Evolutionary conservation across 64 coral and sea anemone species (phyloP), one percentile per base, ranked within the genome.

Genomic region (Montipora foliosa): DNA sequence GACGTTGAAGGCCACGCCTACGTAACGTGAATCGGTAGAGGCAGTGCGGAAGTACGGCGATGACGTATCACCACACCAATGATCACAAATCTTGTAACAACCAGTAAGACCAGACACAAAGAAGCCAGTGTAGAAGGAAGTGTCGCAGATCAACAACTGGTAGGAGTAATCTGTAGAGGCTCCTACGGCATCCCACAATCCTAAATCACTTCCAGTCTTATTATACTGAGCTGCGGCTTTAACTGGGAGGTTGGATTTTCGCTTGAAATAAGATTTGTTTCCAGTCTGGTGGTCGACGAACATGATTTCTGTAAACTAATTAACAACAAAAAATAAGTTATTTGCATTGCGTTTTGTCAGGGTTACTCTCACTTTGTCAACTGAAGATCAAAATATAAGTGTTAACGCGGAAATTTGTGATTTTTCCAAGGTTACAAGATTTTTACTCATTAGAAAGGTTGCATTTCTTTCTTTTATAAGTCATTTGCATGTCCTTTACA

Each of bases 1-100:
- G n/a, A n/a, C n/a, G n/a, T n/a, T n/a, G n/a, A n/a, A n/a, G n/a
- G n/a, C n/a, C n/a, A n/a, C n/a, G n/a, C n/a, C n/a, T n/a, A n/a
- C n/a, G n/a, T n/a, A n/a, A n/a, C n/a, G n/a, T n/a, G n/a, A n/a
- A n/a, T n/a, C n/a, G n/a, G n/a, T n/a, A n/a, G n/a, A n/a, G n/a
- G n/a, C n/a, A n/a, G n/a, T n/a, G n/a, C n/a, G n/a, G n/a, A n/a
- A n/a, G n/a, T n/a, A n/a, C n/a, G n/a, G n/a, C n/a, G n/a, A n/a
- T n/a, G n/a, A n/a, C n/a, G n/a, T n/a, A n/a, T n/a, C n/a, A n/a
- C n/a, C n/a, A n/a, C n/a, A n/a, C n/a, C n/a, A n/a, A n/a, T n/a
- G n/a, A n/a, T n/a, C n/a, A n/a, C n/a, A n/a, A n/a, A n/a, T n/a
- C 82, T 72, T 85, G 64, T 85, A 85, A 85, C 82, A 85, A 24